Base-by-base conservation (phyloP, 2,888 invertebrate genomes). In the Heterodera filipjevi region DNA sequence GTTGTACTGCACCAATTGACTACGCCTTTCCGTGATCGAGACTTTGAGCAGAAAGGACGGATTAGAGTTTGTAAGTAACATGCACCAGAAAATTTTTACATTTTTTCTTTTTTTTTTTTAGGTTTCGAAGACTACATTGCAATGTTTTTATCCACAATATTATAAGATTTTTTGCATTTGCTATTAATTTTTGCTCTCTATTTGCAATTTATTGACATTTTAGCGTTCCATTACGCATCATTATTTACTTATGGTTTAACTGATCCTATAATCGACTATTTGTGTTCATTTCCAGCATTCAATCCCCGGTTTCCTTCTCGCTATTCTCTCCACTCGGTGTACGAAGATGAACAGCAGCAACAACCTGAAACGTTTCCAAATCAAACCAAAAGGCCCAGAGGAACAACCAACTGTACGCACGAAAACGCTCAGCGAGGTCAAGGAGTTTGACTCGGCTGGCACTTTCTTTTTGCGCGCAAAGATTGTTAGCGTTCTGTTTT, bases 51-150 rank as follows among this genome's bases (percentile, higher is more conserved):
- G 90, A 93, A 93, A 86, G 96, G 96, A 53, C 91, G 92, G 12
- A 95, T 96, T n/a, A 16, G 44, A 77, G 39, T 66, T 77, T 35
- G 72, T 72, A 72, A 72, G 44, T 8, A 35, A 6, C 71, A 71
- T n/a, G 19, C 46, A 22, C 22, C 22, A 14, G 76, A 22, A 46
- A 46, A 46, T 73, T 32, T 2, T 46, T 6, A 5, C 19, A 53
- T 2, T 66, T 8, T 12, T 32, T 76, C 1, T 8, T 35, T 1
- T 0, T 8, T 39, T 22, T 27, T 80, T 85, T 66, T 82, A 83
- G 72, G 64, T 39, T 96, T 96, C 89, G 96, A 96, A 91, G 96
- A 96, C 89, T 96, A 95, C 87, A 91, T 97, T 71, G 92, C 92
- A 81, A 92, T 95, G 85, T 94, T 95, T 49, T 92, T 96, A 81